phyloP scores from a whole-genome alignment of 2,888 invertebrate species.

The Thereva unica region DNA sequence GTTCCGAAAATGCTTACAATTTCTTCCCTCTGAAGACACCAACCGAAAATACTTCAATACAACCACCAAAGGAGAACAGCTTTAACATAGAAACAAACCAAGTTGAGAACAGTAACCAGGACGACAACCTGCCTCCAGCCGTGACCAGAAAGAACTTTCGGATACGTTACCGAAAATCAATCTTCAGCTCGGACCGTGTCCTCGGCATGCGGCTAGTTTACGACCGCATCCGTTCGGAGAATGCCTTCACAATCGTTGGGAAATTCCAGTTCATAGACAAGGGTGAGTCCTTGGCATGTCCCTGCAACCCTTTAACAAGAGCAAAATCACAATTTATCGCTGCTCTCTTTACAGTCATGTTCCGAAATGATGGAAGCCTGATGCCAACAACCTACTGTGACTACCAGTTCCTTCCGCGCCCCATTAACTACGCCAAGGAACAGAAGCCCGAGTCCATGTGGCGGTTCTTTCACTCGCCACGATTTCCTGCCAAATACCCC shows the following conservation, averaged over 20 bases:
- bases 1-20: slow-evolving; percentile 45
- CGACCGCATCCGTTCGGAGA: slow-evolving; percentile 18
- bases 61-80: background rate
- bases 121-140: slow-evolving; percentile 18
- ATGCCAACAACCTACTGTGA: slow-evolving; percentile 81
- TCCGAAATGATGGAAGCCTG: slow-evolving; percentile 78
- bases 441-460: slow-evolving; percentile 63
- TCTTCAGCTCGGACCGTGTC: slow-evolving; percentile 41
- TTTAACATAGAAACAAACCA: slow-evolving; percentile 23
- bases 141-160: slow-evolving; percentile 35
- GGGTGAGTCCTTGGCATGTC: slow-evolving; percentile 45
- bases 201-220: slow-evolving; percentile 39
- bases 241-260: slow-evolving; percentile 45
- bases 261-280: slow-evolving; percentile 53
- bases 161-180: slow-evolving; percentile 37
- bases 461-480: slow-evolving; percentile 87
- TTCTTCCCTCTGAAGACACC: slow-evolving; percentile 34
- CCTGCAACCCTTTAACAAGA: background rate
- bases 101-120: slow-evolving; percentile 22
- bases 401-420: slow-evolving; percentile 75
- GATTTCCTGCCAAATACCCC: slow-evolving; percentile 95
- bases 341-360: slow-evolving; percentile 67
- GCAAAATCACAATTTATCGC: background rate
- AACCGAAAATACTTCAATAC: slow-evolving; percentile 42
- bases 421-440: slow-evolving; percentile 37